phyloP scores from a whole-genome alignment of 2,113 vertebrate genomes.

The Ardeotis arabs region DNA sequence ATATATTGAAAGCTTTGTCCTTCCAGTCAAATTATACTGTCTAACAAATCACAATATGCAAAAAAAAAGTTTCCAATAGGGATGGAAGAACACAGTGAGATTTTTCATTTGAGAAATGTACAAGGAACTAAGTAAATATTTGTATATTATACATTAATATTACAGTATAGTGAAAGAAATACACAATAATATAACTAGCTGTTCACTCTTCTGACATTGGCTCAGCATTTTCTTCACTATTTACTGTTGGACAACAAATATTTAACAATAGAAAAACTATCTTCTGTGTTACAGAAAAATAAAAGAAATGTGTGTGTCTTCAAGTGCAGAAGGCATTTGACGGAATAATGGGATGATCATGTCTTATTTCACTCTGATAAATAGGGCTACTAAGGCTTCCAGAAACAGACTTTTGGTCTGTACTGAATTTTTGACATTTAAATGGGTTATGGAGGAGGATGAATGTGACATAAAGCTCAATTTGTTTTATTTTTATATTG shows the following conservation, averaged over 20 bases:
- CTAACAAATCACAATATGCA: background rate
- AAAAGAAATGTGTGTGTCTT: conserved; percentile 8
- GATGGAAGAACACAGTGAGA: background rate
- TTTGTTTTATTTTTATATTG: conserved; percentile 73
- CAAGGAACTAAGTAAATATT: background rate
- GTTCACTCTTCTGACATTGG: background rate
- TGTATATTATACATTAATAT: background rate
- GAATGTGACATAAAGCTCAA: conserved; percentile 64
- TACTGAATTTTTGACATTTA: conserved; percentile 70
- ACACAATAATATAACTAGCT: background rate
- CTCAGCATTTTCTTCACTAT: background rate
- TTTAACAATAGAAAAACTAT: conserved; percentile 41
- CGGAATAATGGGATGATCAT: conserved; percentile 68
- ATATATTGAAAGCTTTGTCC: background rate
- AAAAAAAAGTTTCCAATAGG: background rate
- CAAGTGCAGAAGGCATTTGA: conserved; percentile 28
- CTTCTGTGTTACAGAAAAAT: background rate
- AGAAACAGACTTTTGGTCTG: conserved; percentile 59
- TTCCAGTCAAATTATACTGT: background rate
- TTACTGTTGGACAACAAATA: conserved; percentile 28
- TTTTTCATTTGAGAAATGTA: conserved; percentile 2
- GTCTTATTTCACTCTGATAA: conserved; percentile 71
- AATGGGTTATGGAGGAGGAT: conserved; percentile 56
- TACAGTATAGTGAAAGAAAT: background rate
- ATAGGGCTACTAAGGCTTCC: conserved; percentile 51